Evolutionary conservation across 2,113 vertebrate species (phyloP), one percentile per base, ranked within the genome.

Genomic region (Pungitius pungitius): DNA sequence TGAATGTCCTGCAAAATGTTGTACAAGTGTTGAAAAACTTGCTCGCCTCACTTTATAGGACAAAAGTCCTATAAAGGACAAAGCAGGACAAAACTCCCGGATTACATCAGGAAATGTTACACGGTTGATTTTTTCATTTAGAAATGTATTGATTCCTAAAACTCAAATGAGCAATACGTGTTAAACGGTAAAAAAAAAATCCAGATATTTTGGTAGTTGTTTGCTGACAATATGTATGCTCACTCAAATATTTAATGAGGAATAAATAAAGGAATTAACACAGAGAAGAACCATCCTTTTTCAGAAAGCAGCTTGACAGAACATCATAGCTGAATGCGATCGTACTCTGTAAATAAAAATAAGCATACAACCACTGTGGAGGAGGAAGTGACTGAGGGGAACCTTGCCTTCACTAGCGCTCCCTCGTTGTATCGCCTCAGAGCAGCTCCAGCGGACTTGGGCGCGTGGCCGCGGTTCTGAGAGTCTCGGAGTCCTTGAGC

Each of bases 371-470:
- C 45, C 4, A 35, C 1, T 62, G 18, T 26, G 30, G 67, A 39
- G 5, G 35, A 15, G 18, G 27, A 35, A 30, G 15, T 30, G 9
- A 71, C 1, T 9, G 8, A 3, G 13, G 18, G 6, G 2, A 11
- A 17, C 24, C 64, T 87, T 77, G 94, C 97, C 94, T 95, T 96
- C 35, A 93, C 91, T 1, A 99, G 84, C 0, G 94, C 94, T 0
- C 94, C 94, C 87, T 99, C 97, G 0, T 98, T 99, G 88, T 99
- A 90, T 63, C 97, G 93, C 73, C 98, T 93, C 80, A 99, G 87
- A 35, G 93, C 93, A 1, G 98, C 96, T 35, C 98, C 98, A 0
- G 96, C 97, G 0, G 97, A 99, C 63, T 93, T 95, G 0, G 95
- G 93, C 0, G 85, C 66, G 0, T 94, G 90, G 6, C 93, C 89